Evolutionary conservation across 2,888 invertebrate genomes (phyloP), one percentile per base, ranked within the genome.

Genomic region (Blastobasis adustella): DNA sequence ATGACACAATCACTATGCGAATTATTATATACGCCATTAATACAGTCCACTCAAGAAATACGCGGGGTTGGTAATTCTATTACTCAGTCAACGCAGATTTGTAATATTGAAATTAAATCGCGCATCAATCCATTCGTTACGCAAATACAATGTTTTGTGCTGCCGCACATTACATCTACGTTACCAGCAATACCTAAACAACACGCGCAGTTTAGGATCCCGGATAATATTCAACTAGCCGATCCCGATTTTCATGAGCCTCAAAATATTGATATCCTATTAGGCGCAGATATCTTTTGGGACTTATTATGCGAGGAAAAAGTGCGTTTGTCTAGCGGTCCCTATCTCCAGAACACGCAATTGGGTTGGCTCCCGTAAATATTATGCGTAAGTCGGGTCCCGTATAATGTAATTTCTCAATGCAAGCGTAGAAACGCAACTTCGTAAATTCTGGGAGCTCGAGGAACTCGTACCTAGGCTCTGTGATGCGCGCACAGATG

Each of bases 21-120:
- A 45, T 43, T 41, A 51, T 50, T 55, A 51, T 43, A 52, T 10
- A 8, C 46, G n/a, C 49, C 45, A 50, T n/a, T 54, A 43, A 43
- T 54, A 58, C 58, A 58, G 55, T 56, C 54, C 56, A 56, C 54
- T 52, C 47, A 52, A 10, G 45, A 52, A 47, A 56, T 58, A 38
- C 9, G 37, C 39, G 55, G 56, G 10, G 46, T 58, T 10, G 55
- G 55, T 23, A 43, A 54, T 37, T 50, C 48, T 40, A 36, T 23
- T 23, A 23, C 23, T 23, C 23, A 23, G 23, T 23, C 23, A 23
- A 23, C 23, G 23, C 23, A 23, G 23, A 23, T 23, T 23, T 23
- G 23, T 23, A 23, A 23, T 23, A 23, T 23, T 23, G 23, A 23
- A 23, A 23, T 23, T 23, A 23, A 23, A 23, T 23, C 23, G 23